Conservation (phyloP, 23 tunicate species). For the Trididemnum nubilum region DNA sequence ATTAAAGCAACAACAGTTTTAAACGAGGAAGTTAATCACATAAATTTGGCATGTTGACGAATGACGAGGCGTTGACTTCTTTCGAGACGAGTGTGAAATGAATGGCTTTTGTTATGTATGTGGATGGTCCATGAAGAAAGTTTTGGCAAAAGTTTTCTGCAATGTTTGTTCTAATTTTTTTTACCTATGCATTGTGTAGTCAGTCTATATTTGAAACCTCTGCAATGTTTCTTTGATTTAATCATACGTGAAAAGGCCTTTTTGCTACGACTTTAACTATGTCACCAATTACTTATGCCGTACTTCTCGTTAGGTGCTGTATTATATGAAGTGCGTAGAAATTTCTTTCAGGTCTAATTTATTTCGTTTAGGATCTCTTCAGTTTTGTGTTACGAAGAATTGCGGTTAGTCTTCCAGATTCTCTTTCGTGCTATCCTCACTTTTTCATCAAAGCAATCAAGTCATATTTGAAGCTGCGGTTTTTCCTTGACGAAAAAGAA, state of each 20-base stretch:
- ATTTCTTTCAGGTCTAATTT: too few species aligned
- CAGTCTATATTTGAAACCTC: neutral
- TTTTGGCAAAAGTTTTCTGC: neutral
- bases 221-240: neutral
- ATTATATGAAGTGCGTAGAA: neutral
- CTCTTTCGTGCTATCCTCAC: neutral
- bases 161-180: neutral
- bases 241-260: neutral
- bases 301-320: neutral
- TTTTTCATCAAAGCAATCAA: too few species aligned
- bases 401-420: neutral
- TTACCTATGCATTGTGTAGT: neutral
- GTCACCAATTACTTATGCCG: neutral
- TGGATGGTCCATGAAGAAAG: neutral
- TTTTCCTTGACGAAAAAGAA: neutral
- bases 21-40: neutral
- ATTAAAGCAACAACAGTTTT: neutral
- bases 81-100: neutral
- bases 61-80: neutral
- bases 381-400: neutral
- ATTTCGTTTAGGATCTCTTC: neutral
- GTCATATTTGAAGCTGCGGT: neutral
- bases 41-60: neutral
- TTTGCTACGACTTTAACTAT: neutral
- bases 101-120: constrained; percentile 10